Base-by-base conservation (phyloP, 2,113 vertebrate genomes). In the Corythaeola cristata region DNA sequence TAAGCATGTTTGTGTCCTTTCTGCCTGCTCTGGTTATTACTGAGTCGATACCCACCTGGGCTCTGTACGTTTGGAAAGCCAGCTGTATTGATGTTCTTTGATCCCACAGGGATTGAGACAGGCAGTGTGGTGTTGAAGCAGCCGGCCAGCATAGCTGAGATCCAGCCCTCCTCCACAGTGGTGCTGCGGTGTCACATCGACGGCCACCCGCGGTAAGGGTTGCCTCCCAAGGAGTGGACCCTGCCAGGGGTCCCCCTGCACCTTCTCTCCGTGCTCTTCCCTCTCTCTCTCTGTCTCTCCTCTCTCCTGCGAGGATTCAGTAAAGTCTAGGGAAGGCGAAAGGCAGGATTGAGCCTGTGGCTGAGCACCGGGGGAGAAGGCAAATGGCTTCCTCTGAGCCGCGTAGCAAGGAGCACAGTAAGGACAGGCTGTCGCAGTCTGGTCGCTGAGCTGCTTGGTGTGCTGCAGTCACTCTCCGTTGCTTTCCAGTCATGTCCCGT, bases 151-250 rank as follows among this genome's bases (percentile, higher is more conserved):
- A 63, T 98, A 92, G 97, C 97, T 8, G 99, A 99, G 84, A 99
- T 99, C 93, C 98, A 99, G 97, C 99, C 98, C 52, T 99, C 98
- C 67, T 97, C 98, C 12, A 97, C 98, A 28, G 98, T 99, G 96
- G 98, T 98, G 0, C 96, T 99, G 85, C 99, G 98, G 50, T 99
- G 99, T 93, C 98, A 99, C 89, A 99, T 99, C 24, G 99, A 99
- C 3, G 99, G 99, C 90, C 99, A 99, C 96, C 99, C 99, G 14
- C 99, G 99, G 99, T 99, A 98, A 99, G 99, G 76, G 85, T 72
- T 75, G 77, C 71, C 78, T 88, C 53, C 87, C 1, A 4, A 76
- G 81, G 91, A 96, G 66, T 1, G 47, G 94, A 83, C 84, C 80
- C 77, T 63, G 73, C 60, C 27, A 32, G 16, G 69, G 79, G 75